A percentile compares a stretch with the other conserved stretches of the same genome.
These are phyloP conservation scores for Ischnus inquisitorius DNA, from an alignment of 2,888 invertebrate genomes.

Conservation along the genomic window DNA sequence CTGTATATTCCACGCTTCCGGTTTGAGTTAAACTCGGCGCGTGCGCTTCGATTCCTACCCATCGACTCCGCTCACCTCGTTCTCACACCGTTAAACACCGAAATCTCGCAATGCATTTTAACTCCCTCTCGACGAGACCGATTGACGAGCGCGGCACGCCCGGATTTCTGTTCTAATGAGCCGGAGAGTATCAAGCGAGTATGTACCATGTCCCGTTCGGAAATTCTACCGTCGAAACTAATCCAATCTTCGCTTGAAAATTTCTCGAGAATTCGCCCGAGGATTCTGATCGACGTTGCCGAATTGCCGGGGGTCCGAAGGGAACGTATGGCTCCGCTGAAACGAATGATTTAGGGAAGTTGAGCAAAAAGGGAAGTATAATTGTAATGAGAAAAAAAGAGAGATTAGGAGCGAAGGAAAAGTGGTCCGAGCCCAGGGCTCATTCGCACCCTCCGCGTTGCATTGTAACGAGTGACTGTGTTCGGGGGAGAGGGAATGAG, in stretches of 20 bases:
- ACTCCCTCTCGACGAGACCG: not conserved
- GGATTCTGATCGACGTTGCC: not conserved
- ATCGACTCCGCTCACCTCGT: constrained; percentile 38
- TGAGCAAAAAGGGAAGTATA: not conserved
- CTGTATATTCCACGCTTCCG: constrained; percentile 73
- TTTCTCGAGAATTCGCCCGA: constrained; percentile 8
- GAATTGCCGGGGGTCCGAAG: not conserved
- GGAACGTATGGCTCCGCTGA: not conserved
- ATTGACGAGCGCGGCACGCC: constrained; percentile 36
- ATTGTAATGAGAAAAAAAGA: not conserved
- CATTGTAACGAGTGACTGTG: constrained; percentile 46
- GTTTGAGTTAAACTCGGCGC: constrained; percentile 72
- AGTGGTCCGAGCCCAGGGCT: not conserved
- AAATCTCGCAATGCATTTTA: constrained; percentile 52
- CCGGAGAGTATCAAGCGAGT: constrained; percentile 27
- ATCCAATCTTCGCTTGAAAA: constrained; percentile 63
- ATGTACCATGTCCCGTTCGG: constrained; percentile 44
- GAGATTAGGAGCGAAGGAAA: constrained; percentile 6
- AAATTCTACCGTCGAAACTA: constrained; percentile 69
- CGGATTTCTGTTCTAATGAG: constrained; percentile 57
- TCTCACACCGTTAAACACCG: constrained; percentile 32
- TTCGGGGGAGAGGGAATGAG: constrained; percentile 5
- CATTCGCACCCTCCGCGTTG: constrained; percentile 31
- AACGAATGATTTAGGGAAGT: not conserved
- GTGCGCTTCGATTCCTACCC: constrained; percentile 30